A percentile compares a stretch with the other conserved stretches of the same genome.
phyloP scores from a whole-genome alignment of 2,797 vertebrate genomes.

The Mycteria americana region DNA sequence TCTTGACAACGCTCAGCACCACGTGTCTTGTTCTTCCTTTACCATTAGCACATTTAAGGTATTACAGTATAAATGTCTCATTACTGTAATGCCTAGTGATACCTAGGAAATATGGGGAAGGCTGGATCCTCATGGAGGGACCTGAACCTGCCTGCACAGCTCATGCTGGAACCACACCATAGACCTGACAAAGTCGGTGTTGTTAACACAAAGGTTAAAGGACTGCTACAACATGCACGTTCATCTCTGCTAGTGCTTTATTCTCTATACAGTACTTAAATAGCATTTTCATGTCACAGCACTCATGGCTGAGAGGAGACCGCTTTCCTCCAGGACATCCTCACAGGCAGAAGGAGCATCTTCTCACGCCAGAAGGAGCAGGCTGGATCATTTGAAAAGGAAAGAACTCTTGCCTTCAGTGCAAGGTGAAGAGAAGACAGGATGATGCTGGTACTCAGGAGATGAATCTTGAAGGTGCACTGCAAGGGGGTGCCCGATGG shows the following conservation, averaged over 20 bases:
- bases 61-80: not conserved
- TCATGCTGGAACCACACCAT: not conserved
- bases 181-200: not conserved
- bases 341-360: not conserved
- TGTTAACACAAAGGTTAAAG: fast-evolving
- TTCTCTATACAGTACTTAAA: not conserved
- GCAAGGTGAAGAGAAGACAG: not conserved
- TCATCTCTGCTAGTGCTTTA: not conserved
- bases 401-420: not conserved
- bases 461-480: not conserved
- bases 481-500: not conserved
- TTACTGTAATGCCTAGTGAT: not conserved
- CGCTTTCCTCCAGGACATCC: fast-evolving
- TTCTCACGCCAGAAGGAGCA: fast-evolving
- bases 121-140: not conserved
- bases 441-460: not conserved
- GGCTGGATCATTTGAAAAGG: not conserved
- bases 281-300: not conserved
- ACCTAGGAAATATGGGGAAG: not conserved
- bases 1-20: not conserved
- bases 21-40: not conserved
- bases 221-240: not conserved
- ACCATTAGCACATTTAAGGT: not conserved
- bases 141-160: not conserved
- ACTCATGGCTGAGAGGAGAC: not conserved